These are phyloP conservation scores for Urechis unicinctus DNA, from an alignment of 2,888 invertebrate species.

Conservation along the genomic window DNA sequence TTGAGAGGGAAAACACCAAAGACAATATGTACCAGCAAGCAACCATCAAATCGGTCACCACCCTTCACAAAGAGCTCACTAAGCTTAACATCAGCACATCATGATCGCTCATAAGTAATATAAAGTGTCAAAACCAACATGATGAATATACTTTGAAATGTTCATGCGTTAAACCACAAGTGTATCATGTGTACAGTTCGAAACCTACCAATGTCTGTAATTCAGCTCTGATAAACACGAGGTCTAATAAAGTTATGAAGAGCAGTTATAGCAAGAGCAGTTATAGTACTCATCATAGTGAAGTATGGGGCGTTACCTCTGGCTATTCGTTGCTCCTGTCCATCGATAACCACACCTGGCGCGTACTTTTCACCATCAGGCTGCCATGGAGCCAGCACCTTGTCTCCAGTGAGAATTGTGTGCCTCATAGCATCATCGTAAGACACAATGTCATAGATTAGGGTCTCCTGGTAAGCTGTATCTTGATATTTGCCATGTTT, in stretches of 20 bases:
- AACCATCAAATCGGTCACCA: too few relatives aligned
- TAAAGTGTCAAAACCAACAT: not conserved
- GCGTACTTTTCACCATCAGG: slow-evolving; percentile 41
- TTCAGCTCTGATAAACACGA: not conserved
- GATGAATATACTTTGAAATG: too few relatives aligned
- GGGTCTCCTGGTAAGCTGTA: slow-evolving; percentile 46
- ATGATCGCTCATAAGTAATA: not conserved
- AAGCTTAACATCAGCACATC: too few relatives aligned
- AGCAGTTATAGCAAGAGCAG: too few relatives aligned
- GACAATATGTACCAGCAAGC: too few relatives aligned
- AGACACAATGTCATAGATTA: slow-evolving; percentile 45
- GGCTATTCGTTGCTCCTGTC: slow-evolving; percentile 32
- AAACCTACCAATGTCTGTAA: too few relatives aligned
- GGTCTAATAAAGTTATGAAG: too few relatives aligned
- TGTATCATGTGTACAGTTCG: too few relatives aligned
- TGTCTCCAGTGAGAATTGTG: slow-evolving; percentile 40
- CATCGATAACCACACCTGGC: slow-evolving; percentile 44
- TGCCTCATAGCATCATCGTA: slow-evolving; percentile 42
- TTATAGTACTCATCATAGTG: too few relatives aligned
- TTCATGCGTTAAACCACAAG: too few relatives aligned
- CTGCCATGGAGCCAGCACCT: slow-evolving; percentile 39
- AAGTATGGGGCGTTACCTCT: slow-evolving; percentile 3
- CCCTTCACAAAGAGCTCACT: too few relatives aligned
- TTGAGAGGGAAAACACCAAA: too few relatives aligned
- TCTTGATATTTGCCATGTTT: slow-evolving; percentile 43